A percentile compares a stretch with the other conserved stretches of the same genome.
These are phyloP conservation scores for Sander vitreus DNA, from an alignment of 2,113 vertebrate species.

Conservation along the genomic window DNA sequence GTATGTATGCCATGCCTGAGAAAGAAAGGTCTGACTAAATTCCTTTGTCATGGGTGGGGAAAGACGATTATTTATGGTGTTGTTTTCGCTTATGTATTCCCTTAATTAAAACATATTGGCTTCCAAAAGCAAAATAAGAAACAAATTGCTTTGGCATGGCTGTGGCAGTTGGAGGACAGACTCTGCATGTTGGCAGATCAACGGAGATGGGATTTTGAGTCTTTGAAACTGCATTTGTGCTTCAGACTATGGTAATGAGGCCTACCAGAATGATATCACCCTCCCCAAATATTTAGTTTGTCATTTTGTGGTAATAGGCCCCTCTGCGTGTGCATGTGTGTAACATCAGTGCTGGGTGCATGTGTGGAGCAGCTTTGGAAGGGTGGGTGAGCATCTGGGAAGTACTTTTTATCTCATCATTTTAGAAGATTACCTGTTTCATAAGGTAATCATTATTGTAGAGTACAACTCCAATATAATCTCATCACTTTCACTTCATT, in stretches of 20 bases:
- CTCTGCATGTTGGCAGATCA: constrained; percentile 72
- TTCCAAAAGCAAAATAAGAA: constrained; percentile 81
- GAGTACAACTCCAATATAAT: not conserved
- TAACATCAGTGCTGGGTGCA: constrained; percentile 8
- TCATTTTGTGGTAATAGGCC: constrained; percentile 72
- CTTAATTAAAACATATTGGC: constrained; percentile 84
- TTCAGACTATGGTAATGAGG: constrained; percentile 78
- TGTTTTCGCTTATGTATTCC: constrained; percentile 81
- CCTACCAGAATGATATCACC: constrained; percentile 74
- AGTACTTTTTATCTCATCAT: constrained; percentile 29
- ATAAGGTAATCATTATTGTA: not conserved
- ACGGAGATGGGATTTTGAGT: constrained; percentile 73
- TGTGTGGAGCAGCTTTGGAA: constrained; percentile 20
- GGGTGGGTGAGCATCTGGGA: constrained; percentile 1
- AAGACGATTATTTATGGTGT: constrained; percentile 81
- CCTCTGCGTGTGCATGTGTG: constrained; percentile 50
- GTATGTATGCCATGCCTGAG: constrained; percentile 57
- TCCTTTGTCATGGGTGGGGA: constrained; percentile 79
- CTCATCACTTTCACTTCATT: constrained; percentile 1
- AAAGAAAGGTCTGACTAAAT: constrained; percentile 75
- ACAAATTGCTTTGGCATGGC: constrained; percentile 83
- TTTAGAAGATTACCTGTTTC: constrained; percentile 34
- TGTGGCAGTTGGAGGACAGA: constrained; percentile 72
- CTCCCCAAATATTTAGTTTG: constrained; percentile 78
- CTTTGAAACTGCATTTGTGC: constrained; percentile 77